A percentile compares a stretch with the other conserved stretches of the same genome.
phyloP scores from a whole-genome alignment of 2,888 invertebrate genomes.

The Troides helena region DNA sequence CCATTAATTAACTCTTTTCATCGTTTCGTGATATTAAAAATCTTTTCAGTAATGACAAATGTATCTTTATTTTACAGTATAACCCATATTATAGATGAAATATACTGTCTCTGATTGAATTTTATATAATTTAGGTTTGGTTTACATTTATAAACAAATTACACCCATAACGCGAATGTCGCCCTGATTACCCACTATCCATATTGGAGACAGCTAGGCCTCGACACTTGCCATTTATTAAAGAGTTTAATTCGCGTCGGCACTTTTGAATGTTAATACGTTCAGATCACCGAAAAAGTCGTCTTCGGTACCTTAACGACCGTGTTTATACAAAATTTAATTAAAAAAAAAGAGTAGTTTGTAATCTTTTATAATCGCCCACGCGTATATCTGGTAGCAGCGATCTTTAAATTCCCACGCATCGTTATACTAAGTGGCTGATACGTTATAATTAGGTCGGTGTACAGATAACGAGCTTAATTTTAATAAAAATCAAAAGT shows the following conservation, averaged over 20 bases:
- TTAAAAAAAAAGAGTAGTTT: constrained; percentile 26
- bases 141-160: not conserved
- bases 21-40: too few relatives aligned
- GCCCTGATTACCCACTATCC: not conserved
- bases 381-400: constrained; percentile 23
- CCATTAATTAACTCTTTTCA: too few relatives aligned
- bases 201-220: constrained; percentile 1
- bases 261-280: constrained; percentile 18
- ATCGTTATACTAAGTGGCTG: constrained; percentile 23
- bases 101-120: too few relatives aligned
- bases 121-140: not conserved
- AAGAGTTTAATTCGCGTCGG: constrained; percentile 21
- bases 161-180: not conserved
- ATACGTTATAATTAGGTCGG: constrained; percentile 21
- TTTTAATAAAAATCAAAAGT: constrained; percentile 14
- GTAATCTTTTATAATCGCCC: constrained; percentile 29
- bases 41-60: too few relatives aligned
- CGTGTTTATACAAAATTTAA: constrained; percentile 26
- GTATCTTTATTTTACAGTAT: too few relatives aligned
- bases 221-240: constrained; percentile 8
- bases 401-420: constrained; percentile 26
- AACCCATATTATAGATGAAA: too few relatives aligned
- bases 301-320: constrained; percentile 24
- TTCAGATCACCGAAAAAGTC: constrained; percentile 19
- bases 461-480: constrained; percentile 19